Percentiles rank a stretch among this genome's conserved stretches.
phyloP scores from a whole-genome alignment of 2,888 invertebrate species.

The Athrips mouffetella region DNA sequence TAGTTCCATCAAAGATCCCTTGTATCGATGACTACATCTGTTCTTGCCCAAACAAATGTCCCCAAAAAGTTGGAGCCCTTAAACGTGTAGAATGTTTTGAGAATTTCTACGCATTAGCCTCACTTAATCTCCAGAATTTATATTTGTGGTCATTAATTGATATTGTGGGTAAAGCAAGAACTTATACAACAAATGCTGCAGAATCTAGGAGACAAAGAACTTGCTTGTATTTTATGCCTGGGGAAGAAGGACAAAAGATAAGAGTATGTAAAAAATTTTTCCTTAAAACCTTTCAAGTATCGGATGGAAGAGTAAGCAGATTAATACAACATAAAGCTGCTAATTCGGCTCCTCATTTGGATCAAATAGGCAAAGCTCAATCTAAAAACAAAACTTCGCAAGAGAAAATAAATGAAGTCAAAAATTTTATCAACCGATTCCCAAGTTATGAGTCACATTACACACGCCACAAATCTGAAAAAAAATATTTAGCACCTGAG shows the following conservation, averaged over 20 bases:
- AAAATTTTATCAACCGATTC: slow-evolving; percentile 24
- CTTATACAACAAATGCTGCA: too few species aligned
- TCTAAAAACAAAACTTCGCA: slow-evolving; percentile 24
- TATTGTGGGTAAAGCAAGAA: too few species aligned
- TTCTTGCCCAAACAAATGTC: slow-evolving; percentile 16
- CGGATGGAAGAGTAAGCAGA: slow-evolving; percentile 23
- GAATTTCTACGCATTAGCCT: slow-evolving; percentile 18
- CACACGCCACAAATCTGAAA: slow-evolving; percentile 21
- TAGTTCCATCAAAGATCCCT: slow-evolving; percentile 2
- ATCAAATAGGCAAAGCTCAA: slow-evolving; percentile 24
- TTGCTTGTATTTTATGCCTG: too few species aligned
- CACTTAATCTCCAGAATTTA: too few species aligned
- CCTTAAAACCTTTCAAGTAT: slow-evolving; percentile 21
- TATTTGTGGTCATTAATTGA: too few species aligned
- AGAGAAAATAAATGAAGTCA: slow-evolving; percentile 19
- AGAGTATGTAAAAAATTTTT: slow-evolving; percentile 20
- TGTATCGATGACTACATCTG: slow-evolving; percentile 16
- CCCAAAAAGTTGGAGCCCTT: slow-evolving; percentile 17
- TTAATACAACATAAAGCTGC: slow-evolving; percentile 21
- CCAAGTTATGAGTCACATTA: slow-evolving; percentile 24
- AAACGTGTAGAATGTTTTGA: slow-evolving; percentile 14
- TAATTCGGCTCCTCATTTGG: slow-evolving; percentile 16
- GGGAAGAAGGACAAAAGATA: slow-evolving; percentile 12
- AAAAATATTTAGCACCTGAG: slow-evolving; percentile 16
- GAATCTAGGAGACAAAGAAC: too few species aligned